phyloP scores from a whole-genome alignment of 2,888 invertebrate genomes.

The Cataglyphis cursor region DNA sequence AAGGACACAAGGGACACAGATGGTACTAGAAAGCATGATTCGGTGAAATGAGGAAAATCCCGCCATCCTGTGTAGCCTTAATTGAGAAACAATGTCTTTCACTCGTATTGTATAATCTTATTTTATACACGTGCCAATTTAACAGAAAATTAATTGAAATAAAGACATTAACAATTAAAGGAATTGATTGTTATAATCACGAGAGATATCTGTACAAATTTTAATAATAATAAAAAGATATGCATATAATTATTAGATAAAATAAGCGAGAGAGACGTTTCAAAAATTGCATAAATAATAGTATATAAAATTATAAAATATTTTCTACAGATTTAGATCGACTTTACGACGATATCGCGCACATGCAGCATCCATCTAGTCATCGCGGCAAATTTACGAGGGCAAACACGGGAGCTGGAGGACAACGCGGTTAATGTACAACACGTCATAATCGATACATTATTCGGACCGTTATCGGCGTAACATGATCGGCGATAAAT shows the following conservation, averaged over 20 bases:
- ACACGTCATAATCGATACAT: constrained; percentile 41
- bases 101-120: constrained; percentile 6
- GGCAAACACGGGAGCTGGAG: constrained; percentile 75
- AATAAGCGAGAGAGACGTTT: not conserved
- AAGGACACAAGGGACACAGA: constrained; percentile 64
- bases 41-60: constrained; percentile 48
- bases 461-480: constrained; percentile 55
- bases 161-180: not conserved
- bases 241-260: not conserved
- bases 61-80: constrained; percentile 47
- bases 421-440: not conserved
- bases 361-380: constrained; percentile 60
- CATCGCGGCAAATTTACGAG: constrained; percentile 80
- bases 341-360: not conserved
- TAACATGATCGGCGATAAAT: constrained; percentile 85
- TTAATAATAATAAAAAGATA: not conserved
- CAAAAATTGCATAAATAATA: not conserved
- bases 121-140: constrained; percentile 20
- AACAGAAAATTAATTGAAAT: constrained; percentile 11
- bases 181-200: not conserved
- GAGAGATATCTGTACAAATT: not conserved
- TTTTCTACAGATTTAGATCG: not conserved
- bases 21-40: constrained; percentile 67
- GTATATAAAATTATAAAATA: not conserved
- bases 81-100: constrained; percentile 62